phyloP scores from a whole-genome alignment of 2,113 vertebrate genomes.

The mouse (Mus musculus) region DNA sequence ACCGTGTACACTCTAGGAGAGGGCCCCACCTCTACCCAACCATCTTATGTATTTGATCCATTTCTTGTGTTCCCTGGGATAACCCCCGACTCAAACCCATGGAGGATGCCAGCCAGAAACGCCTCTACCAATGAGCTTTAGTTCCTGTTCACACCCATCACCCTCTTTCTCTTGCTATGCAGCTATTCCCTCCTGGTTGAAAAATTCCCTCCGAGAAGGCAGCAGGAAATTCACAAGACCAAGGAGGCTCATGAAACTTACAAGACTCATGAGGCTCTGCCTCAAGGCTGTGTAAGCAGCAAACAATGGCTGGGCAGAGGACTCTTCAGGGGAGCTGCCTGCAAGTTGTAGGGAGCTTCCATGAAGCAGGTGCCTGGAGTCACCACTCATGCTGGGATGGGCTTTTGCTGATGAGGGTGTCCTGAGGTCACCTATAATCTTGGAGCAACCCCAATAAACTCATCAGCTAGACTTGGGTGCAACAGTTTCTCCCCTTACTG shows the following conservation, averaged over 20 bases:
- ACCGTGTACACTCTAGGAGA: rapidly evolving
- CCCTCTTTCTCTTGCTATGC: rapidly evolving
- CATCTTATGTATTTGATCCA: not conserved
- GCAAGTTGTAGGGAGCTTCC: not conserved
- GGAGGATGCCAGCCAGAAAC: not conserved
- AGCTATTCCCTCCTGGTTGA: not conserved
- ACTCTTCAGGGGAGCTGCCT: not conserved
- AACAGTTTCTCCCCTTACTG: no score
- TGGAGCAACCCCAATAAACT: not conserved
- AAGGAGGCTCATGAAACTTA: not conserved
- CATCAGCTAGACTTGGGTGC: no score
- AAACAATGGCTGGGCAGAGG: not conserved
- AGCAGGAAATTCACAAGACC: not conserved
- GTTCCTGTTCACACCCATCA: not conserved
- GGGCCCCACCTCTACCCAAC: not conserved
- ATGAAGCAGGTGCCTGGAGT: not conserved
- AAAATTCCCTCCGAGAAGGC: not conserved
- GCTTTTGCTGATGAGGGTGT: not conserved
- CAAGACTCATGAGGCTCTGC: not conserved
- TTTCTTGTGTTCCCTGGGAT: not conserved
- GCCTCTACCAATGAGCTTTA: not conserved
- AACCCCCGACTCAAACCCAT: not conserved
- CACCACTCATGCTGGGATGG: no score
- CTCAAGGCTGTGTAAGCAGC: not conserved
- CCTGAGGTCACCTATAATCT: not conserved